Evolutionary conservation across 2,888 invertebrate genomes (phyloP).

Genomic region (Boloria euphrosyne): DNA sequence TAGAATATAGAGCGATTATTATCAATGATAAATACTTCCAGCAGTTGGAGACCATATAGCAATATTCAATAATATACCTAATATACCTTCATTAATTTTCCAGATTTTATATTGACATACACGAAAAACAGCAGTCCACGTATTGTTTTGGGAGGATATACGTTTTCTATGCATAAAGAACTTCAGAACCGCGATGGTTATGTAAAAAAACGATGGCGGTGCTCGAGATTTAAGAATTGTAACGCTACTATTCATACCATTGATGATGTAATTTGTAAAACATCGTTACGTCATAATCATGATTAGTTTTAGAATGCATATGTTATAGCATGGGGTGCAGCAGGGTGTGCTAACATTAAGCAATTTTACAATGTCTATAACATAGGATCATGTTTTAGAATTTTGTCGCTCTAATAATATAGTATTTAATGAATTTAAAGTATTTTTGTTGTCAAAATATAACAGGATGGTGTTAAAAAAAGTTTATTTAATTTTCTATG

Average conservation of each 20-base stretch:
- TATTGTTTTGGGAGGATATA: slow-evolving; percentile 14
- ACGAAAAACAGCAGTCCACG: slow-evolving; percentile 15
- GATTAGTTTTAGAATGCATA: background rate
- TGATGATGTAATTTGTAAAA: slow-evolving; percentile 16
- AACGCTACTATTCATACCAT: slow-evolving; percentile 33
- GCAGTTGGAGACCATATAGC: no score
- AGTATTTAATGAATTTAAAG: no score
- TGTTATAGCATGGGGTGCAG: no score
- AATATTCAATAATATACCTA: background rate
- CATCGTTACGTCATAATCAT: slow-evolving; percentile 31
- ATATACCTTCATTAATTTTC: slow-evolving; percentile 12
- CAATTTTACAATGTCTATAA: no score
- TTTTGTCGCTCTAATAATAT: no score
- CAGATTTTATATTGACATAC: slow-evolving; percentile 20
- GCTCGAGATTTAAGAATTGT: slow-evolving; percentile 34
- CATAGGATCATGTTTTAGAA: no score
- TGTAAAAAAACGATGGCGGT: slow-evolving; percentile 33
- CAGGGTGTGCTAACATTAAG: no score
- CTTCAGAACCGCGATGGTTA: background rate
- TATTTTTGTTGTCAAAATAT: no score
- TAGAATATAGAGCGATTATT: no score
- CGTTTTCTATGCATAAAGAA: slow-evolving; percentile 22
- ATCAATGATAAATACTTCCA: no score
- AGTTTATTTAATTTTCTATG: no score
- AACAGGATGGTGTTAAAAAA: no score